phyloP scores from a whole-genome alignment of 2,113 vertebrate species.

The Xyrauchen texanus region DNA sequence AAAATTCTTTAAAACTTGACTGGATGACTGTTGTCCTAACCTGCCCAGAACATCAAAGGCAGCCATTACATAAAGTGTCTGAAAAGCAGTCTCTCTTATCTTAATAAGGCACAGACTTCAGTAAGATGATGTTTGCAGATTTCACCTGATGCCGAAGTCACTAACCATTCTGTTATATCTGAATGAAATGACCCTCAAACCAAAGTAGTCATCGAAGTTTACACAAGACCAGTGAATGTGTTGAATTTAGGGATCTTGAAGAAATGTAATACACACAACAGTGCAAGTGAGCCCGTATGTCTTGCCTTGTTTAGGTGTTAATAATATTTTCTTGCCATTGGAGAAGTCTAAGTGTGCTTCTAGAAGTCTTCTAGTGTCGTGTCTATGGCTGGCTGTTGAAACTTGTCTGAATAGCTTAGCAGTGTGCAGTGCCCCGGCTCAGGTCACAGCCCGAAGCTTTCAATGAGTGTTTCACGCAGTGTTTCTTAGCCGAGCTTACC shows the following conservation, averaged over 20 bases:
- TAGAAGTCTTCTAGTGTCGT: slow-evolving; percentile 16
- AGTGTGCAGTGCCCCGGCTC: not conserved
- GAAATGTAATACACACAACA: slow-evolving; percentile 7
- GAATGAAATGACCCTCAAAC: not conserved
- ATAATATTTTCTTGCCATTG: slow-evolving; percentile 29
- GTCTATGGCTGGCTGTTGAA: slow-evolving; percentile 25
- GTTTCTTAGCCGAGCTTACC: slow-evolving; percentile 25
- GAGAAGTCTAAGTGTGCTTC: slow-evolving; percentile 1
- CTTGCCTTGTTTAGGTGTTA: slow-evolving; percentile 19
- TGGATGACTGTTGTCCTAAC: slow-evolving; percentile 25
- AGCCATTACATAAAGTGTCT: slow-evolving; percentile 40
- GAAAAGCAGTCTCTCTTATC: slow-evolving; percentile 30
- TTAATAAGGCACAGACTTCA: slow-evolving; percentile 24
- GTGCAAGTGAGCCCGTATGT: slow-evolving; percentile 4
- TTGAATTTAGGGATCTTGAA: slow-evolving; percentile 1
- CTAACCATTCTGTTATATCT: not conserved
- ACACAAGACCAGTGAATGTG: slow-evolving; percentile 17
- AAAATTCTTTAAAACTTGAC: slow-evolving; percentile 15
- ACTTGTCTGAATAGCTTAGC: slow-evolving; percentile 23
- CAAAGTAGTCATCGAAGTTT: not conserved
- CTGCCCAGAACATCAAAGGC: slow-evolving; percentile 40
- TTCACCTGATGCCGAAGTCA: slow-evolving; percentile 4
- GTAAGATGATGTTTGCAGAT: slow-evolving; percentile 2
- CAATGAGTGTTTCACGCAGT: slow-evolving; percentile 24
- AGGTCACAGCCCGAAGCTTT: slow-evolving; percentile 35